Evolutionary conservation across 2,888 invertebrate genomes (phyloP).

Genomic region (Cosmopolites sordidus): DNA sequence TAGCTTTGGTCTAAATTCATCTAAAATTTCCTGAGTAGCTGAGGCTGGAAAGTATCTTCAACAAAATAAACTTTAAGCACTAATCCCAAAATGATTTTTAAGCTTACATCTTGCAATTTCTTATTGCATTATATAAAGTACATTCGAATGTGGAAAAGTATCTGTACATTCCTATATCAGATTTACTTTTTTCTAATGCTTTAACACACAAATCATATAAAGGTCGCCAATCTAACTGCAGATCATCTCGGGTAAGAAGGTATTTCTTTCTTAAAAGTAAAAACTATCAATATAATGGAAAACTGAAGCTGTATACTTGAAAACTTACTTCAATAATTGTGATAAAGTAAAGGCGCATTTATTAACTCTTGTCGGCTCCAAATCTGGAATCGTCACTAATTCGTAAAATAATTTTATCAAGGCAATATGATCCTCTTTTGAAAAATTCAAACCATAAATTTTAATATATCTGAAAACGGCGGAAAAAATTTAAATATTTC

Average conservation of each 20-base stretch:
- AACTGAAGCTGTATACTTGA: no score
- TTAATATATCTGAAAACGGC: constrained; percentile 65
- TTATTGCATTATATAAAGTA: constrained; percentile 40
- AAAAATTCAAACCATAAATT: constrained; percentile 81
- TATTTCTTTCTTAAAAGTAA: constrained; percentile 63
- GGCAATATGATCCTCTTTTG: constrained; percentile 82
- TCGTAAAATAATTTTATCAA: constrained; percentile 77
- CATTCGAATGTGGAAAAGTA: constrained; percentile 36
- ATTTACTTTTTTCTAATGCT: constrained; percentile 55
- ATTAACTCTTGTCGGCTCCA: constrained; percentile 71
- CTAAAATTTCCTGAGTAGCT: constrained; percentile 82
- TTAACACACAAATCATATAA: constrained; percentile 65
- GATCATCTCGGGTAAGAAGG: constrained; percentile 71
- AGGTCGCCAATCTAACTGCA: constrained; percentile 81
- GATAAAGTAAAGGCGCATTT: constrained; percentile 66
- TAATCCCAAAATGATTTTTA: background rate
- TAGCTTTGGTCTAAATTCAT: constrained; percentile 73
- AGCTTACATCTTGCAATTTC: constrained; percentile 43
- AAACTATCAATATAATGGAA: constrained; percentile 3
- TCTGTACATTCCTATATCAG: constrained; percentile 58
- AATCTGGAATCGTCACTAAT: constrained; percentile 67
- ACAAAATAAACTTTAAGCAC: background rate
- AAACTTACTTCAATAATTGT: constrained; percentile 72
- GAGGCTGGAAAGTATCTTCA: constrained; percentile 64
- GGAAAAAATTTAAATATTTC: constrained; percentile 7